Percentiles rank a stretch among this genome's conserved stretches.
phyloP scores from a whole-genome alignment of 1,140 invertebrate species.

The Tachypleus tridentatus region DNA sequence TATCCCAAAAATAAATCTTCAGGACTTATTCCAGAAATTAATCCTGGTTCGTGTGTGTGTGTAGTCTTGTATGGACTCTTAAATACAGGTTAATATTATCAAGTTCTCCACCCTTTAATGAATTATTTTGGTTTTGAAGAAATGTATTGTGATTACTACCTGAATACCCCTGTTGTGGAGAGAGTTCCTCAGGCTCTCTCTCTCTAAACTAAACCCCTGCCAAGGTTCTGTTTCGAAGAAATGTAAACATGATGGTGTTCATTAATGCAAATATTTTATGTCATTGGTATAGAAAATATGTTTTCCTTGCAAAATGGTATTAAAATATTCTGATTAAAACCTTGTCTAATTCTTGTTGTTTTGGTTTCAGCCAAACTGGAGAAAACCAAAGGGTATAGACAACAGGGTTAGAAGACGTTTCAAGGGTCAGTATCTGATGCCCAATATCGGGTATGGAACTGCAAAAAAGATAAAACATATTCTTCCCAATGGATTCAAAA shows the following conservation, averaged over 20 bases:
- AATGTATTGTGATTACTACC: no score
- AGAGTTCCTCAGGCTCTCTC: neutral
- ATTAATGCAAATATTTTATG: neutral
- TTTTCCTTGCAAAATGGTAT: neutral
- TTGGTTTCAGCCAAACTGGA: conserved; percentile 60
- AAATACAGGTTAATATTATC: no score
- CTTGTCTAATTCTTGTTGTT: conserved; percentile 13
- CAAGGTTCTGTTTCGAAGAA: neutral
- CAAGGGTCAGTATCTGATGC: conserved; percentile 98
- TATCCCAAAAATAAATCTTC: no score
- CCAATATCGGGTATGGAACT: conserved; percentile 97
- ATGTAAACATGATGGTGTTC: neutral
- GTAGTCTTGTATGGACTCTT: no score
- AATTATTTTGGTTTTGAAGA: no score
- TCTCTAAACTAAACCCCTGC: neutral
- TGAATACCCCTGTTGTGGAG: no score
- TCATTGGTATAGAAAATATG: neutral
- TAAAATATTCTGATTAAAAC: conserved; percentile 3
- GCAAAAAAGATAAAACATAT: conserved; percentile 88
- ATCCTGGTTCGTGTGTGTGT: no score
- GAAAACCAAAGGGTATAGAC: conserved; percentile 97
- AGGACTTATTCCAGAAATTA: no score
- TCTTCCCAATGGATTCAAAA: conserved; percentile 93
- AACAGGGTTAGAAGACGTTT: conserved; percentile 96
- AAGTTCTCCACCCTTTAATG: no score